Evolutionary conservation across 2,113 vertebrate species (phyloP).

Genomic region (Phocoena sinus): DNA sequence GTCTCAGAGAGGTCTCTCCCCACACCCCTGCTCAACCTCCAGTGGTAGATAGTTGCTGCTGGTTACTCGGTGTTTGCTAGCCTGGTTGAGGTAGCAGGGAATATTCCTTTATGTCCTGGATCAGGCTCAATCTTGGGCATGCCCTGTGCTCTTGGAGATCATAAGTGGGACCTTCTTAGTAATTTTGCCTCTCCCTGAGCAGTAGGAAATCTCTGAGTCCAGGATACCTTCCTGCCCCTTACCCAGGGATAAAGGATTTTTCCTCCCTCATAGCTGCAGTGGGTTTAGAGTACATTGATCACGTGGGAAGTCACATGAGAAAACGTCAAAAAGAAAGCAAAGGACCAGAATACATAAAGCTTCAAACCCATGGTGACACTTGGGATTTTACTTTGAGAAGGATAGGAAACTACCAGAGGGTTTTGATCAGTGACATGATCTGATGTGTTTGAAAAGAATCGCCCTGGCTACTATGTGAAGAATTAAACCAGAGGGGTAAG

Average conservation of each 20-base stretch:
- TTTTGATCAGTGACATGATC: neutral
- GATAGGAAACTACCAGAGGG: neutral
- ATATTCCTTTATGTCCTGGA: neutral
- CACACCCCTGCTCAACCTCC: neutral
- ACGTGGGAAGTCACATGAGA: neutral
- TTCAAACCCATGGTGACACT: neutral
- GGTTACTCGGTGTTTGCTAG: neutral
- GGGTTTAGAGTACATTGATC: neutral
- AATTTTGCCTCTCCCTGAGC: neutral
- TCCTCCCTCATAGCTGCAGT: neutral
- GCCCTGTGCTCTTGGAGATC: too few species aligned
- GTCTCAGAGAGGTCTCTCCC: neutral
- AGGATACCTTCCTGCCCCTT: neutral
- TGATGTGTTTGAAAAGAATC: neutral
- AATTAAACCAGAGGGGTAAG: neutral
- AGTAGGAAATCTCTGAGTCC: neutral
- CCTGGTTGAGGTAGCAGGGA: neutral
- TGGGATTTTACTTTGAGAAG: neutral
- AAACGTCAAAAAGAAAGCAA: neutral
- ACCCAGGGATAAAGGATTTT: neutral
- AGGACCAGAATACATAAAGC: neutral
- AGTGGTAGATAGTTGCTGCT: neutral
- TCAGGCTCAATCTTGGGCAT: neutral
- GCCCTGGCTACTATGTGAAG: neutral
- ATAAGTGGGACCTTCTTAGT: neutral